Percentiles rank a stretch among this genome's conserved stretches.
Conservation (phyloP, 2,797 vertebrate genomes). For the Salmo trutta region DNA sequence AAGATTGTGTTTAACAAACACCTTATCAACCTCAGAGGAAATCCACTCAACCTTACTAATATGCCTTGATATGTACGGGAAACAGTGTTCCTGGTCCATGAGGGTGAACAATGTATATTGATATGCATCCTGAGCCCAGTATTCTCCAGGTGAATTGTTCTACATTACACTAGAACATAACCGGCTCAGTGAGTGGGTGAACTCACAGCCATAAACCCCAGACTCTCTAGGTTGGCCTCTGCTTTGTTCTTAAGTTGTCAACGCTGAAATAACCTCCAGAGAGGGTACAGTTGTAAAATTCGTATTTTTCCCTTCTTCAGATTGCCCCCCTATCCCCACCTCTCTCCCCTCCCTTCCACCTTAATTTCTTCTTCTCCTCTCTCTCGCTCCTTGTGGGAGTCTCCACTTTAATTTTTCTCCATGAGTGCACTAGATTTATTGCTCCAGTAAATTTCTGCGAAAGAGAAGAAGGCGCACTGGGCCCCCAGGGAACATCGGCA, state of each 20-base stretch:
- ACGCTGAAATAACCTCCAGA: conserved; percentile 36
- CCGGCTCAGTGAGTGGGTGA: neutral
- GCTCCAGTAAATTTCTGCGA: conserved; percentile 67
- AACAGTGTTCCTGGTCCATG: neutral
- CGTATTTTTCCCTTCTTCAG: conserved; percentile 20
- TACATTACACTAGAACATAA: neutral
- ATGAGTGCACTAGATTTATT: conserved; percentile 69
- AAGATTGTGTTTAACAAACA: conserved; percentile 1
- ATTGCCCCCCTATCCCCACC: conserved; percentile 1
- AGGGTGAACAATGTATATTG: conserved; percentile 4
- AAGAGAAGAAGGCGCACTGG: conserved; percentile 42
- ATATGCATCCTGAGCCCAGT: neutral
- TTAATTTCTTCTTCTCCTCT: neutral
- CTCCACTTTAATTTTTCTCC: conserved; percentile 68
- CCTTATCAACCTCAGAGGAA: neutral
- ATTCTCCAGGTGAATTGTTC: neutral
- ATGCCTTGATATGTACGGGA: neutral
- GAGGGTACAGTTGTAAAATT: conserved; percentile 30
- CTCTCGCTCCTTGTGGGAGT: conserved; percentile 52
- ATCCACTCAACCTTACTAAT: neutral
- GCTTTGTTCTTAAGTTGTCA: conserved; percentile 26
- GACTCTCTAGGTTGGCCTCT: conserved; percentile 9
- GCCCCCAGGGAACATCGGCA: conserved; percentile 45
- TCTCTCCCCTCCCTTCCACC: conserved; percentile 5
- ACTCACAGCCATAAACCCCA: conserved; percentile 20